Evolutionary conservation across 2,113 vertebrate genomes (phyloP).

Genomic region (Oncorhynchus masou): DNA sequence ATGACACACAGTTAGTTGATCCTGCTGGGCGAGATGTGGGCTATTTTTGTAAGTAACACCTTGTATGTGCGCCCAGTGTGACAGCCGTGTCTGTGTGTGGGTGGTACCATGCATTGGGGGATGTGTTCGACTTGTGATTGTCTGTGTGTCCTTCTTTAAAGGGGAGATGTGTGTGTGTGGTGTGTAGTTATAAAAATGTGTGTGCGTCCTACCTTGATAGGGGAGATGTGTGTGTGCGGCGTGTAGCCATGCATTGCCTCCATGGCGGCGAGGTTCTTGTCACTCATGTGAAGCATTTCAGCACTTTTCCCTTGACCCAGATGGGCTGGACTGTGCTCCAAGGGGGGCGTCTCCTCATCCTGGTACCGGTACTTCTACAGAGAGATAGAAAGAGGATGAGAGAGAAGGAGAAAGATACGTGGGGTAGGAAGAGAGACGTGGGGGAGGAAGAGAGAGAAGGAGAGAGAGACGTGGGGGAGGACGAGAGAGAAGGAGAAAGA

Average conservation of each 20-base stretch:
- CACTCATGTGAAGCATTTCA: slow-evolving; percentile 92
- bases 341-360: slow-evolving; percentile 91
- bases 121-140: background rate
- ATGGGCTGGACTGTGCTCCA: slow-evolving; percentile 92
- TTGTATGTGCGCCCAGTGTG: background rate
- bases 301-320: slow-evolving; percentile 86
- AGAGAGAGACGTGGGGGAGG: background rate
- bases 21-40: background rate
- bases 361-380: slow-evolving; percentile 94
- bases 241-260: slow-evolving; percentile 94
- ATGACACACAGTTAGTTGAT: background rate
- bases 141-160: slow-evolving; percentile 1
- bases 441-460: background rate
- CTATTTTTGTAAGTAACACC: background rate
- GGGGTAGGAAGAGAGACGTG: no score
- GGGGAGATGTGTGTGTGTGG: background rate
- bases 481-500: no score
- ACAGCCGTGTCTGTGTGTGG: background rate
- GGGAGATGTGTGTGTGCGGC: slow-evolving; percentile 95
- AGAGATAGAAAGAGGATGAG: slow-evolving; percentile 14
- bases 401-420: background rate
- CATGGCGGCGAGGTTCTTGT: slow-evolving; percentile 94
- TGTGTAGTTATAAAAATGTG: background rate
- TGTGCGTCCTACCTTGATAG: slow-evolving; percentile 81
- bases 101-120: background rate